Evolutionary conservation across 2,797 vertebrate species (phyloP).

Genomic region (Sphenodon punctatus): DNA sequence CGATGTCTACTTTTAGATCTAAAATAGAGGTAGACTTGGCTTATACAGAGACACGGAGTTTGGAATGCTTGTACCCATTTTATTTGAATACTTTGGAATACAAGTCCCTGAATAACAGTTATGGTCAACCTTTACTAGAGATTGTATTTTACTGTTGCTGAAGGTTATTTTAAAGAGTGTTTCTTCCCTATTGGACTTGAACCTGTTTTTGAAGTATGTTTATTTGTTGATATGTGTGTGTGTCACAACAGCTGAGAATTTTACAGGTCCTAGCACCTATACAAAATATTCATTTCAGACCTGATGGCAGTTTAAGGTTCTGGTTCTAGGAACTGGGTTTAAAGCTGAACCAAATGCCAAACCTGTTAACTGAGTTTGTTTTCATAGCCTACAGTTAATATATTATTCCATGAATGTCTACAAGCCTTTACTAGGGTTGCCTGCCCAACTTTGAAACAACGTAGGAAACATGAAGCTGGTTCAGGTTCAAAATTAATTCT

Average conservation of each 20-base stretch:
- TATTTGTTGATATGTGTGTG: conserved; percentile 60
- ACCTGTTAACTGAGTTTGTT: conserved; percentile 24
- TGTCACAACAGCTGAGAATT: conserved; percentile 53
- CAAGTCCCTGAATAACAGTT: conserved; percentile 52
- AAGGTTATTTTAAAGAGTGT: conserved; percentile 55
- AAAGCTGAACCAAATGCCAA: conserved; percentile 12
- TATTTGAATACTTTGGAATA: conserved; percentile 57
- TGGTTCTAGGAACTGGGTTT: conserved; percentile 4
- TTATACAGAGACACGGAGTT: conserved; percentile 35
- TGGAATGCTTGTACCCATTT: conserved; percentile 49
- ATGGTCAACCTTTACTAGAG: conserved; percentile 61
- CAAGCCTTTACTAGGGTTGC: conserved; percentile 17
- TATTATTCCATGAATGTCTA: conserved; percentile 8
- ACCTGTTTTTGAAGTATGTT: conserved; percentile 41
- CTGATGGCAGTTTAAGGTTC: conserved; percentile 34
- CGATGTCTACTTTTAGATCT: not conserved
- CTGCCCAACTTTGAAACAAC: not conserved
- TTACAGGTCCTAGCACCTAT: conserved; percentile 48
- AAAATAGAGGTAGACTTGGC: not conserved
- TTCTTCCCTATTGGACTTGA: conserved; percentile 36
- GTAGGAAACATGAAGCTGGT: not conserved
- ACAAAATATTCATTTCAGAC: conserved; percentile 53
- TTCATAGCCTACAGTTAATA: conserved; percentile 35
- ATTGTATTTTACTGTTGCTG: conserved; percentile 59
- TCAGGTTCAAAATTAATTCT: conserved; percentile 1